These are phyloP conservation scores for Cataglyphis albicans DNA, from an alignment of 2,888 invertebrate genomes.

Conservation along the genomic window DNA sequence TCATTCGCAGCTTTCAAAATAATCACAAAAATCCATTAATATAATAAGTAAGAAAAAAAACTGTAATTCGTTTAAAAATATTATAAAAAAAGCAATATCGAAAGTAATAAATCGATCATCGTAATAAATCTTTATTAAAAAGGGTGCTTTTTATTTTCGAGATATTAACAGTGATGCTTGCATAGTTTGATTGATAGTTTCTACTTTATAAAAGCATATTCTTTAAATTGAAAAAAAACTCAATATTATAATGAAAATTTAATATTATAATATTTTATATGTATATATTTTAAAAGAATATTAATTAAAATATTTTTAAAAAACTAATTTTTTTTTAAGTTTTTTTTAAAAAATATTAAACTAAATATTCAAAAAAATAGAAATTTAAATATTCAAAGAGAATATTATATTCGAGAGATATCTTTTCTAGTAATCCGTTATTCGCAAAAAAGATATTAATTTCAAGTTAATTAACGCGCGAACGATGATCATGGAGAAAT, in stretches of 20 bases:
- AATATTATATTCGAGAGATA: not conserved
- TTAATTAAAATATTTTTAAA: not conserved
- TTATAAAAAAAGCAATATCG: not conserved
- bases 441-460: not conserved
- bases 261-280: not conserved
- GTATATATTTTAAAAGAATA: not conserved
- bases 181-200: not conserved
- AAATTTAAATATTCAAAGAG: not conserved
- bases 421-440: not conserved
- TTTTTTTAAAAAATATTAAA: not conserved
- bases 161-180: not conserved
- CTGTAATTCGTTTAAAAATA: constrained; percentile 4
- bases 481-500: not conserved
- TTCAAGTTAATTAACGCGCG: not conserved
- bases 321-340: not conserved
- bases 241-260: not conserved
- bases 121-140: constrained; percentile 6
- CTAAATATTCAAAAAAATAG: not conserved
- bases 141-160: not conserved
- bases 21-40: constrained; percentile 30
- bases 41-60: constrained; percentile 3
- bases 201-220: not conserved
- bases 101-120: not conserved
- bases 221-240: constrained; percentile 3
- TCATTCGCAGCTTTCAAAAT: constrained; percentile 12